Evolutionary conservation across 2,113 vertebrate genomes (phyloP), one percentile per base, ranked within the genome.

Genomic region (Ctenomys sociabilis): DNA sequence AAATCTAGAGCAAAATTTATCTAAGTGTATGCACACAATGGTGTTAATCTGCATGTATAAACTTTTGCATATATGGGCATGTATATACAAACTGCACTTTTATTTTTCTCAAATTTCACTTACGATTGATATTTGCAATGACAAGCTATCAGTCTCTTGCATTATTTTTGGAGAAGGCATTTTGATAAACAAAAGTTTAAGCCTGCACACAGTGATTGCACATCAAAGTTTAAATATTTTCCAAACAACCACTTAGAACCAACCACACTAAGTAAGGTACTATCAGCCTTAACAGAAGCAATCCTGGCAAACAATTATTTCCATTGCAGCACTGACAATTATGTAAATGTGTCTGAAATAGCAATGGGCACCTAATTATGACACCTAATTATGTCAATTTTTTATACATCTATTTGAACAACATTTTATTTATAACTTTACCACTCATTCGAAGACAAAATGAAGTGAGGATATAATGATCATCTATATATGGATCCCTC

Each of bases 361-460:
- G 97, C 98, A 98, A 96, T 98, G 98, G 98, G 93, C 98, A 98
- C 97, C 97, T 98, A 98, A 98, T 98, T 98, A 98, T 98, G 98
- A 98, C 97, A 98, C 95, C 98, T 98, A 98, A 98, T 98, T 98
- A 98, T 97, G 78, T 89, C 97, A 98, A 98, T 98, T 98, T 98
- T 98, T 98, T 98, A 98, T 98, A 97, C 87, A 98, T 95, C 97
- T 98, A 93, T 97, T 98, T 98, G 97, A 98, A 98, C 96, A 98
- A 97, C 95, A 97, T 97, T 98, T 98, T 98, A 98, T 98, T 98
- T 98, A 98, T 98, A 98, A 98, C 93, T 98, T 91, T 96, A 84
- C 37, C 59, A 72, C 81, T 98, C 93, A 97, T 94, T 98, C 94
- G 96, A 98, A 98, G 89, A 96, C 40, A 97, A 97, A 93, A 95